Conservation (phyloP, 2,113 vertebrate genomes). For the Oncorhynchus kisutch region DNA sequence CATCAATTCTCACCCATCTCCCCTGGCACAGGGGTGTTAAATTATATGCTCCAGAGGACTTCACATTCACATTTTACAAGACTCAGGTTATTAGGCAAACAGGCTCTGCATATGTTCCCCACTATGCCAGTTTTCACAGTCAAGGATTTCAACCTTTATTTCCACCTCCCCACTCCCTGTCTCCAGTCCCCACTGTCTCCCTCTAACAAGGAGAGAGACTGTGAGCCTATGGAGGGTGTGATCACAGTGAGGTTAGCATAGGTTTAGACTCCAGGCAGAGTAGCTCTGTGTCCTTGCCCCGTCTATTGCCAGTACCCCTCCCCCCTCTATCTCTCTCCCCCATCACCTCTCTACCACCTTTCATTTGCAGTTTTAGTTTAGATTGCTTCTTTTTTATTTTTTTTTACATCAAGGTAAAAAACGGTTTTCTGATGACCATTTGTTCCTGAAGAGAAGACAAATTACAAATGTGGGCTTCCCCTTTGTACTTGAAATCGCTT, state of each 20-base stretch:
- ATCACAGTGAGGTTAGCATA: constrained; percentile 64
- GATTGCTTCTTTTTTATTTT: constrained; percentile 45
- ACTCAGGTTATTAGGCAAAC: constrained; percentile 74
- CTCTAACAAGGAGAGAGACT: constrained; percentile 70
- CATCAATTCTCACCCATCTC: constrained; percentile 81
- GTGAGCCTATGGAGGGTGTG: constrained; percentile 66
- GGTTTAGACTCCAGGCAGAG: constrained; percentile 68
- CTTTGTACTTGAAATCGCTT: constrained; percentile 80
- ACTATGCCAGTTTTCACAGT: constrained; percentile 75
- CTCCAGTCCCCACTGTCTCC: constrained; percentile 51
- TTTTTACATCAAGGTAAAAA: constrained; percentile 55
- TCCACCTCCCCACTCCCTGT: constrained; percentile 54
- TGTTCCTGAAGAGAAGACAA: constrained; percentile 71
- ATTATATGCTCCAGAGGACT: constrained; percentile 73
- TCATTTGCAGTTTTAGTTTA: constrained; percentile 63
- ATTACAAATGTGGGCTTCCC: constrained; percentile 69
- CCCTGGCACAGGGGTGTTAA: constrained; percentile 75
- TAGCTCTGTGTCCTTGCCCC: constrained; percentile 26
- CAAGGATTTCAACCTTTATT: constrained; percentile 76
- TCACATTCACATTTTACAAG: constrained; percentile 73
- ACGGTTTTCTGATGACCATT: constrained; percentile 61
- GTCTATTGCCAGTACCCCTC: background rate
- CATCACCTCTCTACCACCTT: constrained; percentile 27
- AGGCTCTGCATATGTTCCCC: constrained; percentile 70
- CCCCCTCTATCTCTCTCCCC: constrained; percentile 10